Evolutionary conservation across 2,888 invertebrate species (phyloP), one percentile per base, ranked within the genome.

Genomic region (Sarcophaga carnaria): DNA sequence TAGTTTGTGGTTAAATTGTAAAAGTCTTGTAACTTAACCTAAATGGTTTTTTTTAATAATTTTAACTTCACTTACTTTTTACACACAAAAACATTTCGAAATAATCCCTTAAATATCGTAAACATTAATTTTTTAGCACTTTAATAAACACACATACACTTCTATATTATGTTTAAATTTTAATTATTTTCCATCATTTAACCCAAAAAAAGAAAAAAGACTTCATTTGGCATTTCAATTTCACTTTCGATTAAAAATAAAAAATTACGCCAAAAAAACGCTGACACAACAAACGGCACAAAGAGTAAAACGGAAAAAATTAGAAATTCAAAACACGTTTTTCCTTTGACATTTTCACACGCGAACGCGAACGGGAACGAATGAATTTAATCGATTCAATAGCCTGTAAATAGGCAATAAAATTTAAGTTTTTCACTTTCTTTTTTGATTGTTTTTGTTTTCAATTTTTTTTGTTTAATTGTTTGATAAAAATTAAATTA

Each of bases 331-430:
- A 63, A 69, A 62, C 80, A 85, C 66, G 76, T 76, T 77, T 75
- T 76, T 72, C 22, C 20, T 12, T 17, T 67, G 62, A 79, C 66
- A 62, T 71, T 63, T 76, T 84, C 62, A 70, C 72, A 80, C 62
- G 72, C 71, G 17, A 76, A n/a, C 72, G 45, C 80, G n/a, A 45
- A n/a, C 67, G 45, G 76, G n/a, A 54, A 80, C 59, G 81, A 69
- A 11, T 25, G 12, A 22, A 72, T 47, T 45, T 25, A 22, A 79
- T 59, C 25, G 37, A 45, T 62, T 85, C 64, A 54, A 74, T 72
- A 74, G 77, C 83, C 80, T 79, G 75, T 71, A 72, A 86, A 62
- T 82, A 82, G 86, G 86, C 86, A 86, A 83, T 72, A 59, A 59
- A 74, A 71, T 66, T 45, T n/a, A 2, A 47, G 63, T 69, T 67